These are phyloP conservation scores for Laticauda colubrina DNA, from an alignment of 2,113 vertebrate genomes.

Conservation along the genomic window DNA sequence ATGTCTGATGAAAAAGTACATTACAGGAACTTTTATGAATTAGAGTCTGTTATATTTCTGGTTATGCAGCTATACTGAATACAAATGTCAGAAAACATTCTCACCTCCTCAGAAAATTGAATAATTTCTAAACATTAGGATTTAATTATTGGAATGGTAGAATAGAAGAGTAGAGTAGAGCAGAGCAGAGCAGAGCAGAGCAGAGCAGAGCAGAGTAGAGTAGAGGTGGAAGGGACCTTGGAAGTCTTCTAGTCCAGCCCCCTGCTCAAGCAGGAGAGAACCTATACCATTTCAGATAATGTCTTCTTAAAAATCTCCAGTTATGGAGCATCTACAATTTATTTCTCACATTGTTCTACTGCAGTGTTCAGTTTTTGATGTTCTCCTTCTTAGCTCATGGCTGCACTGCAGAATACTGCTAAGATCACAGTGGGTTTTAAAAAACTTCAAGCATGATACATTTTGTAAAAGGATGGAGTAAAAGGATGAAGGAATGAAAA, in stretches of 20 bases:
- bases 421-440: slow-evolving; percentile 49
- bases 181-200: no score
- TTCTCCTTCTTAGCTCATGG: slow-evolving; percentile 35
- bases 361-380: slow-evolving; percentile 18
- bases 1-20: not conserved
- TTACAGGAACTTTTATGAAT: slow-evolving; percentile 40
- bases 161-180: no score
- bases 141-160: slow-evolving; percentile 12
- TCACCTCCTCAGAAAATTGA: not conserved
- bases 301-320: no score
- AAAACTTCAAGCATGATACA: slow-evolving; percentile 42
- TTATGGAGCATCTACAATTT: no score
- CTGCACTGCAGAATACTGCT: slow-evolving; percentile 30
- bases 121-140: slow-evolving; percentile 38
- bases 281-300: no score
- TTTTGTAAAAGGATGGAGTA: not conserved
- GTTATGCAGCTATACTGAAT: slow-evolving; percentile 17
- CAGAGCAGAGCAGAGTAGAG: no score
- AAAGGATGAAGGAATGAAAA: not conserved
- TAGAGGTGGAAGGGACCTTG: no score
- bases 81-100: not conserved
- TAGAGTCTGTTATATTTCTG: not conserved
- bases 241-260: no score
- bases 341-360: slow-evolving; percentile 10
- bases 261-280: no score